Percentiles rank a stretch among this genome's conserved stretches.
Conservation (phyloP, 2,797 vertebrate genomes). For the Xerus rutilus region DNA sequence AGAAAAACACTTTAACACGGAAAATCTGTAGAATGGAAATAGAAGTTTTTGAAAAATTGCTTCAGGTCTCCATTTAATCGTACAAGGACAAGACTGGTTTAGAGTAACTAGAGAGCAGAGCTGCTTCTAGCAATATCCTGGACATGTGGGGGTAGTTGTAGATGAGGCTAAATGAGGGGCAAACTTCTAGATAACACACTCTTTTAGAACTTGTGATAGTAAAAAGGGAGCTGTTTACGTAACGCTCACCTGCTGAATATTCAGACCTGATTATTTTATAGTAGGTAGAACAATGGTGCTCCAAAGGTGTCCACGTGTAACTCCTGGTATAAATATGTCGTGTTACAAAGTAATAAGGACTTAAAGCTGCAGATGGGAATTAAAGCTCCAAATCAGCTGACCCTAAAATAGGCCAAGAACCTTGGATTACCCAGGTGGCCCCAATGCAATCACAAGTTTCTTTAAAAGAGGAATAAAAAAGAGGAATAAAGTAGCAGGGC, state of each 20-base stretch:
- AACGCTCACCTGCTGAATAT: constrained; percentile 3
- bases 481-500: not conserved
- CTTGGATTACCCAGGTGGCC: not conserved
- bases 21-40: not conserved
- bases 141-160: not conserved
- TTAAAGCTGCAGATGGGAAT: not conserved
- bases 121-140: not conserved
- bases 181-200: not conserved
- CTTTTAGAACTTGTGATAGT: constrained; percentile 39
- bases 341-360: not conserved
- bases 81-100: not conserved
- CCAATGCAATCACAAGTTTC: not conserved
- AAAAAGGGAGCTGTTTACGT: constrained; percentile 60
- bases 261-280: not conserved
- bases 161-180: not conserved
- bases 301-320: not conserved
- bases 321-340: not conserved
- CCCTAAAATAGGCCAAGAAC: not conserved
- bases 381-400: not conserved
- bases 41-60: not conserved
- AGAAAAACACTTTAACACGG: not conserved
- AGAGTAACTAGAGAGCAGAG: not conserved
- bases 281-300: not conserved
- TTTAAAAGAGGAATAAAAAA: not conserved
- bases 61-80: not conserved